Evolutionary conservation across 2,888 invertebrate species (phyloP), one percentile per base, ranked within the genome.

Genomic region (Dorcus parallelipipedus): DNA sequence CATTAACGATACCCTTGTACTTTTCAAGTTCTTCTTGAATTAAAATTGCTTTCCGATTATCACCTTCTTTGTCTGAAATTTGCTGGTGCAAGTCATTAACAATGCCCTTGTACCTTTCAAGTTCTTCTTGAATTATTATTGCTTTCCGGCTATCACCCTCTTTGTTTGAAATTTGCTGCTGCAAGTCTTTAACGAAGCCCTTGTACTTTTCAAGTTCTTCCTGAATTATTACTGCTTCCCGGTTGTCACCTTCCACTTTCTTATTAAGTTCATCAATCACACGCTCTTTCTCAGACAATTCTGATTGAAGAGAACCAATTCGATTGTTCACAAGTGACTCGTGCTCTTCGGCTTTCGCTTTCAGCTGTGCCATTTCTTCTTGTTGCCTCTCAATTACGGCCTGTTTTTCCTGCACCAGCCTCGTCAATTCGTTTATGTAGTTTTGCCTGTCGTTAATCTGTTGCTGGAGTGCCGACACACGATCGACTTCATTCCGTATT

Each of bases 401-500:
- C 53, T 76, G 69, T 57, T 71, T 73, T 14, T 72, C 72, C 10
- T 68, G 63, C 8, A 77, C 47, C 0, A 56, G 47, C 40, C 60
- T 62, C 1, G 71, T 72, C 49, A 76, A 67, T 2, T 73, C 71
- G n/a, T 65, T 69, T 49, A 76, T 74, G 20, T 69, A 67, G 23
- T 68, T 67, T 54, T 78, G 73, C 4, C 72, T 64, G 41, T 69
- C 72, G 40, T 65, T 71, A 45, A 77, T 73, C 60, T 76, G 74
- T 57, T 76, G 75, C 54, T 77, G 76, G 20, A 78, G 62, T 8
- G 73, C 73, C 3, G 75, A 70, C 49, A 76, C 67, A 54, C 71
- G 67, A 63, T 78, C 76, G 7, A 77, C 73, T 65, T 78, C 77
- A 57, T 75, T 75, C 56, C 73, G 66, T 47, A 77, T 76, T 63